Evolutionary conservation across 2,797 vertebrate species (phyloP), one percentile per base, ranked within the genome.

Genomic region (Cichlasoma orientale): DNA sequence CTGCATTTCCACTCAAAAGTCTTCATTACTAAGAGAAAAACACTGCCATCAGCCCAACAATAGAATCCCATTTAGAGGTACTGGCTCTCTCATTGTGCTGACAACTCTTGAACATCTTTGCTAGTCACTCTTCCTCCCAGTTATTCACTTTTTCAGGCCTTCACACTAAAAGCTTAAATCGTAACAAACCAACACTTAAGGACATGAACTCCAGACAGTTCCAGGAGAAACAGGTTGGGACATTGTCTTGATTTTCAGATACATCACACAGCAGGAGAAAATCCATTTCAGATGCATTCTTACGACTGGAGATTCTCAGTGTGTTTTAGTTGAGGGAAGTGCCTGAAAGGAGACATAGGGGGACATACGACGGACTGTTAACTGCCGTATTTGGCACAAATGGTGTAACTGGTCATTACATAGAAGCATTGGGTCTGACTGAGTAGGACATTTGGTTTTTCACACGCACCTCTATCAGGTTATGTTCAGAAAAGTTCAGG

Each of bases 21-120:
- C 54, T 74, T 78, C 50, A 82, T 79, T 71, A 75, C 33, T 47
- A 44, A 29, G 52, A 56, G 54, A 74, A 59, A 61, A 44, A 54
- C 59, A 23, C 23, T 19, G 56, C 52, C 56, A 47, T 61, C n/a
- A 56, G 59, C 44, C 18, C 36, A 70, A 83, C 55, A 77, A 75
- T 18, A 61, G 33, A 74, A 54, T 53, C 56, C 74, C 44, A 21
- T 74, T 81, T 38, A 63, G 56, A 58, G 66, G 79, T 73, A 31
- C 69, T 12, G 76, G 69, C 36, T 16, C 72, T 68, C 63, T 58
- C 54, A 14, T 36, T 81, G 74, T 59, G 50, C 72, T 27, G 70
- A 52, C 54, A 79, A 57, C 29, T 57, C 38, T 13, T 11, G 14
- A 7, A 56, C 56, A 52, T 74, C 58, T 86, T 72, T 72, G 0